phyloP scores from a whole-genome alignment of 2,113 vertebrate genomes.

The Redunca redunca region DNA sequence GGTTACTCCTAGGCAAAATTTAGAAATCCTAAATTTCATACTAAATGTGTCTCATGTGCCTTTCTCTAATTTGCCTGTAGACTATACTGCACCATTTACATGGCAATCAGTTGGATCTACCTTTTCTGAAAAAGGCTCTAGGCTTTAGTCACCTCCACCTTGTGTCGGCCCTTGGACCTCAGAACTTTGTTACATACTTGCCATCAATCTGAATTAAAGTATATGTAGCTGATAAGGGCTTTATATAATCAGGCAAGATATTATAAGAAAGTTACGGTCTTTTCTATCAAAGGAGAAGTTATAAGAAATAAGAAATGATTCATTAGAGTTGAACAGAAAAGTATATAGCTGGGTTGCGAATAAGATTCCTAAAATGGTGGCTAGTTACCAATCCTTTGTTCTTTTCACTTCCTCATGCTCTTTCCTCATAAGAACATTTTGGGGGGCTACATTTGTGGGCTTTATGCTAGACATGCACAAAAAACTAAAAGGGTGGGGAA shows the following conservation, averaged over 20 bases:
- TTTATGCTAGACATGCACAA: not conserved
- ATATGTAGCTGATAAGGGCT: not conserved
- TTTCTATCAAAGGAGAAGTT: not conserved
- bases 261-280: not conserved
- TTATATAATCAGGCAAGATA: not conserved
- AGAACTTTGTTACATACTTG: not conserved
- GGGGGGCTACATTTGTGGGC: not conserved
- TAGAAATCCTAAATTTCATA: not conserved
- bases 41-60: too few relatives aligned
- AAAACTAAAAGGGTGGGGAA: not conserved
- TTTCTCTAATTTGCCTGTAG: not conserved
- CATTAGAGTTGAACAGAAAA: not conserved
- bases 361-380: not conserved
- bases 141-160: not conserved
- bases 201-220: not conserved
- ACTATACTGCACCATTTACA: not conserved
- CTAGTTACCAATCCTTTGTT: not conserved
- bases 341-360: not conserved
- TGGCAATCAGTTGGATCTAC: not conserved
- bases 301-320: not conserved
- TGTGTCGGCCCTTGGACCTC: not conserved
- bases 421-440: not conserved
- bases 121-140: not conserved
- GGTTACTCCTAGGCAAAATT: not conserved
- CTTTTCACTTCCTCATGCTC: not conserved